phyloP scores from a whole-genome alignment of 2,888 invertebrate species.

The Congeria kusceri region DNA sequence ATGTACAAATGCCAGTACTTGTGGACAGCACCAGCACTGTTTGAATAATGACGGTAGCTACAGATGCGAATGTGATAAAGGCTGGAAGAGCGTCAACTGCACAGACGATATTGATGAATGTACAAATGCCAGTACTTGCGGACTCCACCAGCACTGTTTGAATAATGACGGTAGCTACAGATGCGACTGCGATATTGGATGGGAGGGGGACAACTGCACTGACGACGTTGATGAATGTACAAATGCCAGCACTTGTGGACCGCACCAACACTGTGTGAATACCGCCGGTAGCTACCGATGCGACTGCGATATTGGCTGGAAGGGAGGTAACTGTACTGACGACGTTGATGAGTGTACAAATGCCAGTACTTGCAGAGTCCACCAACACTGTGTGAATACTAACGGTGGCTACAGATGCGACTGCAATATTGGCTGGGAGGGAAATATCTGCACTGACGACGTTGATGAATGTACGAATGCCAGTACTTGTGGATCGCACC shows the following conservation, averaged over 20 bases:
- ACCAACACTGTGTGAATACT: conserved; percentile 34
- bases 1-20: no score
- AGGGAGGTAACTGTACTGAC: conserved; percentile 25
- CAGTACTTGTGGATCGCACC: not conserved
- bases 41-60: not conserved
- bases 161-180: conserved; percentile 21
- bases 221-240: conserved; percentile 37
- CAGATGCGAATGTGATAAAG: not conserved
- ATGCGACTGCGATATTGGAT: conserved; percentile 27
- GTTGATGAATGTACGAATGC: not conserved
- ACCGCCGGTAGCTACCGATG: conserved; percentile 26
- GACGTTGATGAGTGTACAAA: conserved; percentile 45
- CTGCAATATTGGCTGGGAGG: conserved; percentile 37
- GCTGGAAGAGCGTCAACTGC: conserved; percentile 1
- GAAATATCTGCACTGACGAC: conserved; percentile 31
- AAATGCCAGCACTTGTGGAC: conserved; percentile 11
- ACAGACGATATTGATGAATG: conserved; percentile 5
- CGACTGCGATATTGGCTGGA: conserved; percentile 25
- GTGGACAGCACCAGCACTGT: not conserved
- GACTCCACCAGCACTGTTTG: conserved; percentile 14
- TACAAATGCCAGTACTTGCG: not conserved
- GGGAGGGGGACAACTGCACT: conserved; percentile 30
- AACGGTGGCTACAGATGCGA: conserved; percentile 19
- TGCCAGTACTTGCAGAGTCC: not conserved
- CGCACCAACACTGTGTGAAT: conserved; percentile 31